Conservation (phyloP, 2,888 invertebrate genomes). For the Pterobdella sp. region DNA sequence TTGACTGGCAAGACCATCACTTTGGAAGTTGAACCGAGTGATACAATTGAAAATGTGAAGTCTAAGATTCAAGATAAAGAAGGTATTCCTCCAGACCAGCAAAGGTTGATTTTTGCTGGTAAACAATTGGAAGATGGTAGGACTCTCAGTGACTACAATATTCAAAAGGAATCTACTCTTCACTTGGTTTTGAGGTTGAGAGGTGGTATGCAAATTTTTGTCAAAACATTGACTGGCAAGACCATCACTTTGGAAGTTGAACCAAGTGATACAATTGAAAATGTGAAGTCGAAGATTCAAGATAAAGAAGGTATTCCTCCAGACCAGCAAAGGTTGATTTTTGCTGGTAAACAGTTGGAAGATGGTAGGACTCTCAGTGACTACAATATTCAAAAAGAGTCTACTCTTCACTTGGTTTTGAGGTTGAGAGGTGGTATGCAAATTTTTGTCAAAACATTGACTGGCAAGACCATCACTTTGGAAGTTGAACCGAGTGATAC, state of each 20-base stretch:
- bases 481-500: conserved; percentile 51
- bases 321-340: conserved; percentile 79
- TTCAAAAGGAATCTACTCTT: conserved; percentile 89
- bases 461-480: conserved; percentile 44
- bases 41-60: conserved; percentile 81
- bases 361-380: conserved; percentile 32
- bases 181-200: conserved; percentile 82
- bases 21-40: conserved; percentile 59
- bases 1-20: conserved; percentile 49
- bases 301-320: conserved; percentile 55
- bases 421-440: conserved; percentile 46
- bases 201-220: conserved; percentile 63
- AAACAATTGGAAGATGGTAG: conserved; percentile 86
- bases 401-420: conserved; percentile 31
- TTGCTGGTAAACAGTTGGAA: conserved; percentile 76
- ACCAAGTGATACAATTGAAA: conserved; percentile 77
- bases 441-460: conserved; percentile 39
- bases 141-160: conserved; percentile 84
- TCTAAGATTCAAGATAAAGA: conserved; percentile 48
- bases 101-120: conserved; percentile 69
- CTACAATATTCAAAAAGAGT: conserved; percentile 33
- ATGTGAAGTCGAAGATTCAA: conserved; percentile 65
- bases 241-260: conserved; percentile 66
- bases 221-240: conserved; percentile 51
- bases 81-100: conserved; percentile 65